Evolutionary conservation across 2,797 vertebrate genomes (phyloP).

Genomic region (Scolopax bukidnonensis): DNA sequence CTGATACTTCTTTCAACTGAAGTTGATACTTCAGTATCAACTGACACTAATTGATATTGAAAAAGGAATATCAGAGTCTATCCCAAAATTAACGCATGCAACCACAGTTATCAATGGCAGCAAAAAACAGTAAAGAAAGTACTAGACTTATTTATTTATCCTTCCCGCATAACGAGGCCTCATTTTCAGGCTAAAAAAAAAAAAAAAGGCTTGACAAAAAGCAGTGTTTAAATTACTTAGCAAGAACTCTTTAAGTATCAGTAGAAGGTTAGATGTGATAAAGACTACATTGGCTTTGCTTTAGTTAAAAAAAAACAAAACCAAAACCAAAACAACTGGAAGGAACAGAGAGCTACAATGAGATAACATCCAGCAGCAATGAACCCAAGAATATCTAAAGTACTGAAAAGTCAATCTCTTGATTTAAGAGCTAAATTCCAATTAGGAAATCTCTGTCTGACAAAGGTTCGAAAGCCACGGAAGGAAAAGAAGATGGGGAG

Average conservation of each 20-base stretch:
- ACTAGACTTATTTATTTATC: neutral
- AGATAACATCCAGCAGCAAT: neutral
- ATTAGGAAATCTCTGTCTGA: neutral
- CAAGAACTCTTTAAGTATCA: conserved; percentile 7
- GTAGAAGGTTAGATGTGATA: conserved; percentile 19
- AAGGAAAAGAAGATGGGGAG: neutral
- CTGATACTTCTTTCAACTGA: neutral
- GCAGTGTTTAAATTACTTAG: neutral
- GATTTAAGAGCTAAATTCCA: neutral
- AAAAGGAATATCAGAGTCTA: neutral
- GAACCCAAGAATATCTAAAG: neutral
- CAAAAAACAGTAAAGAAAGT: neutral
- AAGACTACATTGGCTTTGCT: neutral
- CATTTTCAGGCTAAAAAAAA: neutral
- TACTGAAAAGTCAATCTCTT: neutral
- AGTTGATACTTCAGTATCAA: neutral
- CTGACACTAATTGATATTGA: neutral
- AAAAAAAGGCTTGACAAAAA: neutral
- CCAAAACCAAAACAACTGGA: neutral
- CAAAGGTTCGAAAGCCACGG: neutral
- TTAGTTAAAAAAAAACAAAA: neutral
- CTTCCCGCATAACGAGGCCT: fast-evolving
- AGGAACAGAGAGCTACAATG: neutral
- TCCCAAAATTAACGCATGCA: neutral
- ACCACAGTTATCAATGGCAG: neutral